Percentiles rank a stretch among this genome's conserved stretches.
Conservation (phyloP, 2,113 vertebrate species). For the Laticauda colubrina region DNA sequence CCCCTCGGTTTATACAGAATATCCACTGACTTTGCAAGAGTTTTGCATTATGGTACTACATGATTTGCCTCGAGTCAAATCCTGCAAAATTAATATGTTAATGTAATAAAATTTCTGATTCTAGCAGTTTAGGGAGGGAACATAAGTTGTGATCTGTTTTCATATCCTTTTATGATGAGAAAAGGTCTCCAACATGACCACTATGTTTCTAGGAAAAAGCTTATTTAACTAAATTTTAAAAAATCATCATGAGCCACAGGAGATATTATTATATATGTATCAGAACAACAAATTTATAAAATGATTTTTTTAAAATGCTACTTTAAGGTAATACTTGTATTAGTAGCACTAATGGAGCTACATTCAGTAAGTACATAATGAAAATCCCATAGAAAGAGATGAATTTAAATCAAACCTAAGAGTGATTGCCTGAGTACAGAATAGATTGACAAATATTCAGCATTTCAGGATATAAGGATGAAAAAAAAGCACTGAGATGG, state of each 20-base stretch:
- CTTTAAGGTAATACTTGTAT: conserved; percentile 57
- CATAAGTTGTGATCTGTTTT: conserved; percentile 62
- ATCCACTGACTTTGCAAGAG: conserved; percentile 46
- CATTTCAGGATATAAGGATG: not conserved
- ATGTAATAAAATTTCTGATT: conserved; percentile 49
- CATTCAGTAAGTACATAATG: conserved; percentile 19
- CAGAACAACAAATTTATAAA: conserved; percentile 58
- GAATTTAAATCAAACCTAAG: conserved; percentile 25
- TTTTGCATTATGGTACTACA: conserved; percentile 49
- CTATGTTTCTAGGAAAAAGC: conserved; percentile 4
- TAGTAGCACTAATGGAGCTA: conserved; percentile 33
- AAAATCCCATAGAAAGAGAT: not conserved
- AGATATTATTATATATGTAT: conserved; percentile 35
- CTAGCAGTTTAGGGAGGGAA: conserved; percentile 37
- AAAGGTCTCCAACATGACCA: conserved; percentile 70
- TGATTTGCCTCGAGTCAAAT: conserved; percentile 52
- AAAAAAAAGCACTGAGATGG: not conserved
- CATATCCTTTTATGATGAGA: conserved; percentile 66
- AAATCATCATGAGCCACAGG: conserved; percentile 49
- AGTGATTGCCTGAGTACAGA: not conserved
- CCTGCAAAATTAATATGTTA: conserved; percentile 56
- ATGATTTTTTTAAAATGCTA: conserved; percentile 27
- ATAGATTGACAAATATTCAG: conserved; percentile 18
- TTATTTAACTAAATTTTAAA: conserved; percentile 16
- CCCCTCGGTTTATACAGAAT: conserved; percentile 37